A percentile compares a stretch with the other conserved stretches of the same genome.
phyloP scores from a whole-genome alignment of 2,888 invertebrate genomes.

The Catocala nupta region DNA sequence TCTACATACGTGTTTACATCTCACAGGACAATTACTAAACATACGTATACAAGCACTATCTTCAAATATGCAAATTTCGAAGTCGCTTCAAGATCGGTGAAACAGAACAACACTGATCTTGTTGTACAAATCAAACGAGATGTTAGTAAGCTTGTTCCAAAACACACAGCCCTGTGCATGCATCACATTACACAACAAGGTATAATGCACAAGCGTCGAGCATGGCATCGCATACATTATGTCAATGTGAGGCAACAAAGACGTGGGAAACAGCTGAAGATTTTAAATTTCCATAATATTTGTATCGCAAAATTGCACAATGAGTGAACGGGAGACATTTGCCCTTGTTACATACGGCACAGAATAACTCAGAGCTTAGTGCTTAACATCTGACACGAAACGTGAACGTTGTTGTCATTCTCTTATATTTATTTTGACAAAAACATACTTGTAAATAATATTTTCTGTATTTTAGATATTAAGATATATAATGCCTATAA shows the following conservation, averaged over 20 bases:
- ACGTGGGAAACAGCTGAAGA: conserved; percentile 76
- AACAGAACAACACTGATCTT: neutral
- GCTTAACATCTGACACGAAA: neutral
- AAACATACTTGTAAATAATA: no score
- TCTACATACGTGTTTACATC: no score
- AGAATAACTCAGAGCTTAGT: conserved; percentile 11
- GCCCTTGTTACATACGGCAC: conserved; percentile 37
- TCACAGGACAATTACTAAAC: no score
- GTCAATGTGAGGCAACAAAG: conserved; percentile 69
- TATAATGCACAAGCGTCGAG: conserved; percentile 62
- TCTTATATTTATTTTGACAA: no score
- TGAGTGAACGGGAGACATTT: conserved; percentile 50
- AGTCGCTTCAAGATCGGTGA: neutral
- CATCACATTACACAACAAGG: conserved; percentile 54
- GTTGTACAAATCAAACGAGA: conserved; percentile 6
- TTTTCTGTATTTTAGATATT: no score
- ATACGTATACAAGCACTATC: no score
- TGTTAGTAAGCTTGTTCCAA: conserved; percentile 12
- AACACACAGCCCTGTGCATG: conserved; percentile 41
- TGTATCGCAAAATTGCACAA: conserved; percentile 75
- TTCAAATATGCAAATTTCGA: no score
- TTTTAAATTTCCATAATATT: conserved; percentile 82
- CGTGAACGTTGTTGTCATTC: neutral
- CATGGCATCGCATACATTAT: conserved; percentile 73
- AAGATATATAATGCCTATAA: no score